Percentiles rank a stretch among this genome's conserved stretches.
Conservation (phyloP, 2,113 vertebrate genomes). For the Abramis brama region DNA sequence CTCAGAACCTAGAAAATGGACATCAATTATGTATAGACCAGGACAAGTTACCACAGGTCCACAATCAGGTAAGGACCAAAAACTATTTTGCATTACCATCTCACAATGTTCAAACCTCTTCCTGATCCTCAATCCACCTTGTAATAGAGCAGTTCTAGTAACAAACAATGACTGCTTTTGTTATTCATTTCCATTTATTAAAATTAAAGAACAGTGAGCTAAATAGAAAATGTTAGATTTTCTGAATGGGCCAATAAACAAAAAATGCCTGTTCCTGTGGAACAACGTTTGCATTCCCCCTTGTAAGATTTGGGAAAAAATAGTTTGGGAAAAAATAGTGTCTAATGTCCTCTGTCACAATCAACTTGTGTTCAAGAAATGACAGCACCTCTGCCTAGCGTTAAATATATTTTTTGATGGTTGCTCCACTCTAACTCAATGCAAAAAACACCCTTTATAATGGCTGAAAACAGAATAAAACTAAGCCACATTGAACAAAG, state of each 20-base stretch:
- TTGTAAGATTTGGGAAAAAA: neutral
- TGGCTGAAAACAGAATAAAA: neutral
- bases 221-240: no score
- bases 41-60: slow-evolving; percentile 22
- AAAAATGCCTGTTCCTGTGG: no score
- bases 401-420: no score
- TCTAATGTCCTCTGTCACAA: no score
- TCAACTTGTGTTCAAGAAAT: no score
- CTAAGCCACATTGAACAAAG: neutral
- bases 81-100: slow-evolving; percentile 15
- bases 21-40: slow-evolving; percentile 10
- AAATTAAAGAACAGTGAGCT: neutral
- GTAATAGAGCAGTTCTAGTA: neutral
- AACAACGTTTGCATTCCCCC: no score
- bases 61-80: slow-evolving; percentile 5
- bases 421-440: no score
- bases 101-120: neutral
- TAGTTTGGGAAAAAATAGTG: no score
- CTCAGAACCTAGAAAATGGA: slow-evolving; percentile 18
- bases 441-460: neutral
- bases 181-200: neutral
- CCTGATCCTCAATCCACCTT: neutral
- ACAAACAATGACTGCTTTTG: slow-evolving; percentile 1
- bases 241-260: no score
- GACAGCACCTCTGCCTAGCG: no score